Percentiles rank a stretch among this genome's conserved stretches.
These are phyloP conservation scores for Rhinolophus sinicus DNA, from an alignment of 2,113 vertebrate genomes.

Conservation along the genomic window DNA sequence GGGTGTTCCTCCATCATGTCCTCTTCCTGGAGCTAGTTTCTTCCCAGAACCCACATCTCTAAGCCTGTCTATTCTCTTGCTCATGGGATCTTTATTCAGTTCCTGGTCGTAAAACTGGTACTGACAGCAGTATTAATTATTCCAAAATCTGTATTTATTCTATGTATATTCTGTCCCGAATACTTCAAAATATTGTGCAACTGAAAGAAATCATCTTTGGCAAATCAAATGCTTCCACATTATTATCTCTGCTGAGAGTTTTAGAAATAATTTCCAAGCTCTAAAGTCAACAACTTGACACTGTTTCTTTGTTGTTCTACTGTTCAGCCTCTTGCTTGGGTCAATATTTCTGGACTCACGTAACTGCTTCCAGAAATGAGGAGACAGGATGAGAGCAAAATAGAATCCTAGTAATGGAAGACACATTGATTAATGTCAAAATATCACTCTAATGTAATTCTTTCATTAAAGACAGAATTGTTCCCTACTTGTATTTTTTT, in stretches of 20 bases:
- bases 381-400: neutral
- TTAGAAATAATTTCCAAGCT: neutral
- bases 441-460: neutral
- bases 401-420: slow-evolving; percentile 32
- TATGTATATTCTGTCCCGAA: neutral
- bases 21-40: neutral
- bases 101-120: neutral
- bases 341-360: neutral
- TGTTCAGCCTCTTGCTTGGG: neutral
- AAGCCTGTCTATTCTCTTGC: neutral
- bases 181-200: neutral
- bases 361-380: neutral
- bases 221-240: neutral
- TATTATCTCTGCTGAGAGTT: neutral
- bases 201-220: neutral
- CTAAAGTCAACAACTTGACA: neutral
- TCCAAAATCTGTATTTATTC: neutral
- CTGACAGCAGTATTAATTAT: neutral
- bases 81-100: neutral
- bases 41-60: neutral
- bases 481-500: slow-evolving; percentile 1
- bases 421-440: slow-evolving; percentile 41
- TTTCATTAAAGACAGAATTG: slow-evolving; percentile 35
- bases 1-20: neutral
- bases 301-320: neutral